Conservation (phyloP, 1,140 invertebrate species). For the Dryas iulia region DNA sequence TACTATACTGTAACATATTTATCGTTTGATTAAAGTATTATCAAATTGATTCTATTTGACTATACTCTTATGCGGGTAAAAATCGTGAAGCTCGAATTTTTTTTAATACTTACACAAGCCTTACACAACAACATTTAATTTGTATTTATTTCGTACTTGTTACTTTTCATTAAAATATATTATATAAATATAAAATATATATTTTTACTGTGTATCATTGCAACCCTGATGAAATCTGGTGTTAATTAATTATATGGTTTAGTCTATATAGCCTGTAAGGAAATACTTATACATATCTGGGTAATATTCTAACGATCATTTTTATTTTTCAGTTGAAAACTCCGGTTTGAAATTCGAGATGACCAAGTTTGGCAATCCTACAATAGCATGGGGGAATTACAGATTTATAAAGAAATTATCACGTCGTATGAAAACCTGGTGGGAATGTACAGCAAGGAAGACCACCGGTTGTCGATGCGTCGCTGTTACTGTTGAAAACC, state of each 20-base stretch:
- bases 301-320: neutral
- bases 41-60: no score
- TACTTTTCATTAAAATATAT: no score
- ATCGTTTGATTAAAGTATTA: no score
- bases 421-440: conserved; percentile 61
- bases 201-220: no score
- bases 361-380: conserved; percentile 64
- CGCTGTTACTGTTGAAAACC: conserved; percentile 55
- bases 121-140: no score
- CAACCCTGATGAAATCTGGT: no score
- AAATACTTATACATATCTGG: neutral
- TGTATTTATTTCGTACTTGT: no score
- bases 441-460: conserved; percentile 69
- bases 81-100: no score
- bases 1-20: no score
- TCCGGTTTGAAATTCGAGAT: conserved; percentile 44
- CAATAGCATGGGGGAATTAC: conserved; percentile 63
- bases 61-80: no score
- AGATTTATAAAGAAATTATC: conserved; percentile 63
- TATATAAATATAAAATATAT: no score
- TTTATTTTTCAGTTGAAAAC: neutral
- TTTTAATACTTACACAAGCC: no score
- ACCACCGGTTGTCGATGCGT: conserved; percentile 54
- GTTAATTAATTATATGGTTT: neutral
- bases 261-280: neutral